A percentile compares a stretch with the other conserved stretches of the same genome.
Conservation (phyloP, 2,113 vertebrate genomes). For the Petaurus breviceps region DNA sequence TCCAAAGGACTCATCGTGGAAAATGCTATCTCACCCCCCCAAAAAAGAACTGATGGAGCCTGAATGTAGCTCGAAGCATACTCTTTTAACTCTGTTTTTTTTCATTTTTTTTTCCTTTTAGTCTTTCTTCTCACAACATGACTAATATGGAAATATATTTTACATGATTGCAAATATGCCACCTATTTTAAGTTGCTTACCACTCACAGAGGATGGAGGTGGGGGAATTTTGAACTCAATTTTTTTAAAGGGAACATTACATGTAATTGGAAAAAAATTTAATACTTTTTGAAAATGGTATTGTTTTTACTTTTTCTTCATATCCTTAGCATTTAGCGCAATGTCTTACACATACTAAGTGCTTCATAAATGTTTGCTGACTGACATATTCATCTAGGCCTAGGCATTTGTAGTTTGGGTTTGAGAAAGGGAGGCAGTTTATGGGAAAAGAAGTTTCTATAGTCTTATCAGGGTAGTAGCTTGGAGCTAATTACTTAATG, state of each 20-base stretch:
- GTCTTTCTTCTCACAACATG: background rate
- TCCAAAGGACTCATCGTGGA: background rate
- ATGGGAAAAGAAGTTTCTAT: background rate
- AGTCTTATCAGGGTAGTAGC: background rate
- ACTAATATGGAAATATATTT: background rate
- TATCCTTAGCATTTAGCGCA: background rate
- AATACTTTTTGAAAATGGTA: background rate
- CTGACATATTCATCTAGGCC: background rate
- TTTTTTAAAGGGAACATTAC: background rate
- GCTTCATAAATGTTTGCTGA: background rate
- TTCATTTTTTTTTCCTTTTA: no score
- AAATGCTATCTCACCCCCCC: background rate
- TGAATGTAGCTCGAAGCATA: background rate
- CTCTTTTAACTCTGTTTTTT: no score
- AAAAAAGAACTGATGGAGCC: background rate
- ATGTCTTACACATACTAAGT: background rate
- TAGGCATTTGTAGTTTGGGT: background rate
- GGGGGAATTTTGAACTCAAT: background rate
- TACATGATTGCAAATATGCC: background rate
- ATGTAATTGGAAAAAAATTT: background rate
- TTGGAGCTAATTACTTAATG: background rate
- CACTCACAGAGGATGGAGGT: background rate
- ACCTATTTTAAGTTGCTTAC: background rate
- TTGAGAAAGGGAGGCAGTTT: background rate
- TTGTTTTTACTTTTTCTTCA: background rate